These are phyloP conservation scores for Heliothis subflexa DNA, from an alignment of 1,140 invertebrate species.

Conservation along the genomic window DNA sequence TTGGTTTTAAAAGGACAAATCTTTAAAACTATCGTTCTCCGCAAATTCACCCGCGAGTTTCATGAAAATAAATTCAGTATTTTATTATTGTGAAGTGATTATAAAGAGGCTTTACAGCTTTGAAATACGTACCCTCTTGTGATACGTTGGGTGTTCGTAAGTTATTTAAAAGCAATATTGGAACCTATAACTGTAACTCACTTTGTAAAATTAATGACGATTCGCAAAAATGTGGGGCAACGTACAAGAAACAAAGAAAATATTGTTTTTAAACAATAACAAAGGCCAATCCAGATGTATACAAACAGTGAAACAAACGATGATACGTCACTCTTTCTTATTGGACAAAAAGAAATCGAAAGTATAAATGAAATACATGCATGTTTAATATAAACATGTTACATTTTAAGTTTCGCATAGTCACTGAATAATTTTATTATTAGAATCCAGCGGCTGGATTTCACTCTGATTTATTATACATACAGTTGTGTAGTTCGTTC, in stretches of 20 bases:
- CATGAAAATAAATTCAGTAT: no score
- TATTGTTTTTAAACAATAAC: constrained; percentile 25
- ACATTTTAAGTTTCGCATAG: not conserved
- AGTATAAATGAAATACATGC: not conserved
- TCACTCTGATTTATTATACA: not conserved
- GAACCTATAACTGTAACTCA: no score
- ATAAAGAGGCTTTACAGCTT: no score
- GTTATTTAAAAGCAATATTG: no score
- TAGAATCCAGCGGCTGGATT: not conserved
- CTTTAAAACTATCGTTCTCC: no score
- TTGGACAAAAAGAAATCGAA: constrained; percentile 6
- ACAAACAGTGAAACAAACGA: constrained; percentile 23
- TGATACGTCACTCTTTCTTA: not conserved
- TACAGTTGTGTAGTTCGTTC: not conserved
- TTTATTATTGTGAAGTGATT: no score
- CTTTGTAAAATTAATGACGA: no score
- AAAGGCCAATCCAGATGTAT: constrained; percentile 3
- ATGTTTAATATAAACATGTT: constrained; percentile 2
- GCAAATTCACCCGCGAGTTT: no score
- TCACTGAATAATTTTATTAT: constrained; percentile 13
- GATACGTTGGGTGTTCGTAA: no score
- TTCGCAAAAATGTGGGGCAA: no score
- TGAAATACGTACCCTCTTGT: no score
- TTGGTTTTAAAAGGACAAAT: no score
- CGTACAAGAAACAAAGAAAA: not conserved